A percentile compares a stretch with the other conserved stretches of the same genome.
These are phyloP conservation scores for Onychostoma macrolepis DNA, from an alignment of 2,113 vertebrate genomes.

Conservation along the genomic window DNA sequence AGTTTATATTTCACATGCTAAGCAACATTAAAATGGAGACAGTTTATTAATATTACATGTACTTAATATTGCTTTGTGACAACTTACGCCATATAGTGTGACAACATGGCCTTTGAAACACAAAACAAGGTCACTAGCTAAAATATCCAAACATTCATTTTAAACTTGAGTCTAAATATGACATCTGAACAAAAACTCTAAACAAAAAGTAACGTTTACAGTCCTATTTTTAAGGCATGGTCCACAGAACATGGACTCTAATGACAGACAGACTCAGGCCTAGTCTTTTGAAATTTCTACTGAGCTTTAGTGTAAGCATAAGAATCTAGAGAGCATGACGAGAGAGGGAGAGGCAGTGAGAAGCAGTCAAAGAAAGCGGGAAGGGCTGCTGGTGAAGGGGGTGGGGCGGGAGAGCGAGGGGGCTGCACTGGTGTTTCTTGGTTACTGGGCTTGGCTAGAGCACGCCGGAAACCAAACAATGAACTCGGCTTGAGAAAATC, in stretches of 20 bases:
- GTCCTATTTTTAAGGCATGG: background rate
- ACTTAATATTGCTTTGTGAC: background rate
- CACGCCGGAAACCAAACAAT: constrained; percentile 38
- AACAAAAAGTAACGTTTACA: background rate
- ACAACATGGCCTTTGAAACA: background rate
- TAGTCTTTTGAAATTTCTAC: background rate
- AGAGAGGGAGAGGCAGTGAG: background rate
- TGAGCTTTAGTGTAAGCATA: background rate
- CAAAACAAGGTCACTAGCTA: background rate
- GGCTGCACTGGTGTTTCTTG: constrained; percentile 14
- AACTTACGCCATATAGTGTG: background rate
- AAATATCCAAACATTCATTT: background rate
- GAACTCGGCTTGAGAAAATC: constrained; percentile 25
- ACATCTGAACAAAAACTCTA: background rate
- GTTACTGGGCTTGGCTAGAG: constrained; percentile 27
- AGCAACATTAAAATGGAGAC: background rate
- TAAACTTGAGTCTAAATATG: background rate
- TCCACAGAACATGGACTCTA: background rate
- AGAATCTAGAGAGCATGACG: background rate
- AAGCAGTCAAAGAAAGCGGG: constrained; percentile 40
- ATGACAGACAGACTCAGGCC: background rate
- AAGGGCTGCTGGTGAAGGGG: constrained; percentile 59
- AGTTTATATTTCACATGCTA: background rate
- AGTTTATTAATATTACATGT: background rate
- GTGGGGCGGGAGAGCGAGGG: constrained; percentile 37